These are phyloP conservation scores for Montipora cactus DNA, from an alignment of 64 coral and sea anemone genomes.

Conservation along the genomic window DNA sequence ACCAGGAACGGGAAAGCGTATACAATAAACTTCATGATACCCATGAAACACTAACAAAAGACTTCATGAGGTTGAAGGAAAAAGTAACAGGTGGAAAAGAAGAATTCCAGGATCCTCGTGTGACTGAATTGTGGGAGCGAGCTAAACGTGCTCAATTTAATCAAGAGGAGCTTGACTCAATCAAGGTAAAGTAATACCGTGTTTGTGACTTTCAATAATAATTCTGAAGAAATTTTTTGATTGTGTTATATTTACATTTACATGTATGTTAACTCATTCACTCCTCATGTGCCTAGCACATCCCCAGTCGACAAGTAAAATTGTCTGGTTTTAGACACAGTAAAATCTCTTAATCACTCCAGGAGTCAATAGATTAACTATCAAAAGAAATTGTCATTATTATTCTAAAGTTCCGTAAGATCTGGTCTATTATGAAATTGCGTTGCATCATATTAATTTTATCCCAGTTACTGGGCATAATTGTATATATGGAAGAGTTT, in stretches of 20 bases:
- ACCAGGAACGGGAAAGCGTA: slow-evolving; percentile 62
- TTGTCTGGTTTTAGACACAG: too few species aligned
- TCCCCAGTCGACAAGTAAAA: too few species aligned
- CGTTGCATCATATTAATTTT: too few species aligned
- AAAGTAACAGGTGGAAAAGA: slow-evolving; percentile 48
- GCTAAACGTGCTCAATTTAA: slow-evolving; percentile 64
- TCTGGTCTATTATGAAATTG: too few species aligned
- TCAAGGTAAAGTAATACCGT: slow-evolving; percentile 63
- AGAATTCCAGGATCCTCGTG: slow-evolving; percentile 68
- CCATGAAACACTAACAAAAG: slow-evolving; percentile 49
- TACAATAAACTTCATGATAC: slow-evolving; percentile 57
- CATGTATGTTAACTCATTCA: too few species aligned
- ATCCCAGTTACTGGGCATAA: too few species aligned
- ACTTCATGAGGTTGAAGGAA: slow-evolving; percentile 62
- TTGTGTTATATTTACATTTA: background rate
- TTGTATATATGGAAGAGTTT: too few species aligned
- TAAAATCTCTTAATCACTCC: too few species aligned
- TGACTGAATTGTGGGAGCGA: slow-evolving; percentile 78
- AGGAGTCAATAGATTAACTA: too few species aligned
- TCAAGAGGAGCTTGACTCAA: slow-evolving; percentile 69
- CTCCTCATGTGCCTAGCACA: too few species aligned
- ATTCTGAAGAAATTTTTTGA: background rate
- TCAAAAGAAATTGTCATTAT: too few species aligned
- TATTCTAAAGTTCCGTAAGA: too few species aligned
- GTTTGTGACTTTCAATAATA: background rate